Percentiles rank a stretch among this genome's conserved stretches.
These are phyloP conservation scores for Porites divaricata DNA, from an alignment of 92 coral and sea anemone genomes.

Conservation along the genomic window DNA sequence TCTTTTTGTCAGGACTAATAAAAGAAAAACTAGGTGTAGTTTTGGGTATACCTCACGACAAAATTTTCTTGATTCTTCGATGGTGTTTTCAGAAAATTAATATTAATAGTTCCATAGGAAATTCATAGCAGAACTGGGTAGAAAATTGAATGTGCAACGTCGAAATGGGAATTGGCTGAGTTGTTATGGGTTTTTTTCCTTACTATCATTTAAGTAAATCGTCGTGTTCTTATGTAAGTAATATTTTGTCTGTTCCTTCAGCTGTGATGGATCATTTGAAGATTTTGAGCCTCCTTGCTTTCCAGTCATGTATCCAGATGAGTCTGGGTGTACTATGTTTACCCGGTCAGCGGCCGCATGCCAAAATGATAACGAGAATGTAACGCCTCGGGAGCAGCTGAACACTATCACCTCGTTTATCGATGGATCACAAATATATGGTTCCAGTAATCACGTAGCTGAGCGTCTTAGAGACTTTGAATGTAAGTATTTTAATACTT, in stretches of 20 bases:
- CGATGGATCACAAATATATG: conserved; percentile 97
- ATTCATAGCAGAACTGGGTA: too few relatives aligned
- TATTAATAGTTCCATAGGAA: too few relatives aligned
- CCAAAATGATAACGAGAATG: conserved; percentile 84
- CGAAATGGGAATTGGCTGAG: too few relatives aligned
- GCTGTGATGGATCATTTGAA: conserved; percentile 86
- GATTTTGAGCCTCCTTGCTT: conserved; percentile 96
- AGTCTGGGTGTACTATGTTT: conserved; percentile 87
- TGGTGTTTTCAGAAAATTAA: too few relatives aligned
- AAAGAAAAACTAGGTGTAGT: too few relatives aligned
- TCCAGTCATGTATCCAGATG: conserved; percentile 88
- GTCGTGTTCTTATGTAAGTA: not conserved
- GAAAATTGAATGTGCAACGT: too few relatives aligned
- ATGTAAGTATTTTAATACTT: conserved; percentile 53
- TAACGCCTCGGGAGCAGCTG: conserved; percentile 90
- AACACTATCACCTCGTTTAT: conserved; percentile 93
- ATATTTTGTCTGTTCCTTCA: not conserved
- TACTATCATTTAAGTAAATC: not conserved
- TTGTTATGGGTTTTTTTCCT: too few relatives aligned
- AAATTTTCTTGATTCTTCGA: too few relatives aligned
- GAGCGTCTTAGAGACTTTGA: conserved; percentile 72
- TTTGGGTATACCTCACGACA: too few relatives aligned
- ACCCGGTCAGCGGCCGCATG: conserved; percentile 99
- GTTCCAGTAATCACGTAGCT: conserved; percentile 80
- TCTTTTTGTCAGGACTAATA: not conserved